These are phyloP conservation scores for Nomada goodeniana DNA, from an alignment of 2,888 invertebrate genomes.

Conservation along the genomic window DNA sequence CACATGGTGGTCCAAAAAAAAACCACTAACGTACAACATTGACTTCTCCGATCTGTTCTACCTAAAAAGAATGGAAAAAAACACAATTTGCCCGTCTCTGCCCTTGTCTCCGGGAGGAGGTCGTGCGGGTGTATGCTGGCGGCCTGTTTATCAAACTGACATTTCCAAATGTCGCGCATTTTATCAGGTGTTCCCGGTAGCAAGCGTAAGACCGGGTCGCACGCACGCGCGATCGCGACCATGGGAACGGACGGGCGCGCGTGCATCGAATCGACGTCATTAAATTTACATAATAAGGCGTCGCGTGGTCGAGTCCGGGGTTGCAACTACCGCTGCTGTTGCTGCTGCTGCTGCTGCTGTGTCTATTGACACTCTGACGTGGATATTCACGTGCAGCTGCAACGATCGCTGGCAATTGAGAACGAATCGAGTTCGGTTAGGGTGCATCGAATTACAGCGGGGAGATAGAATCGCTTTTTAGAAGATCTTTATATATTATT, in stretches of 20 bases:
- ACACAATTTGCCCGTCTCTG: background rate
- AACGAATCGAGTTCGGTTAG: conserved; percentile 53
- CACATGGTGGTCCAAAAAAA: background rate
- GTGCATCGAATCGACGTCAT: conserved; percentile 72
- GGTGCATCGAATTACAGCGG: background rate
- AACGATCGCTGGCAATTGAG: conserved; percentile 58
- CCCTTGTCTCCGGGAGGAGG: conserved; percentile 6
- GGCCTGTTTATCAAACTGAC: conserved; percentile 75
- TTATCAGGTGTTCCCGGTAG: conserved; percentile 69
- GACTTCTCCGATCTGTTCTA: background rate
- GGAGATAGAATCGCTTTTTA: background rate
- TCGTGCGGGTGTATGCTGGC: conserved; percentile 39
- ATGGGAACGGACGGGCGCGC: conserved; percentile 53
- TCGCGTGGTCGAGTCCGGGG: conserved; percentile 69
- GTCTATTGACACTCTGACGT: conserved; percentile 48
- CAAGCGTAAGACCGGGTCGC: conserved; percentile 58
- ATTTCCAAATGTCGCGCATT: conserved; percentile 78
- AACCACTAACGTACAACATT: background rate
- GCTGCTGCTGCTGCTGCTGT: conserved; percentile 12
- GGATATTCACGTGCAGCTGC: conserved; percentile 63
- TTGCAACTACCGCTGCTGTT: conserved; percentile 27
- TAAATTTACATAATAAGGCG: conserved; percentile 82
- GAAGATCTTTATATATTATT: background rate
- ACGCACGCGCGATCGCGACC: conserved; percentile 58
- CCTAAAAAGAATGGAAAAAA: background rate